Conservation (phyloP, 2,113 vertebrate genomes). For the Anarhynchus alexandrinus region DNA sequence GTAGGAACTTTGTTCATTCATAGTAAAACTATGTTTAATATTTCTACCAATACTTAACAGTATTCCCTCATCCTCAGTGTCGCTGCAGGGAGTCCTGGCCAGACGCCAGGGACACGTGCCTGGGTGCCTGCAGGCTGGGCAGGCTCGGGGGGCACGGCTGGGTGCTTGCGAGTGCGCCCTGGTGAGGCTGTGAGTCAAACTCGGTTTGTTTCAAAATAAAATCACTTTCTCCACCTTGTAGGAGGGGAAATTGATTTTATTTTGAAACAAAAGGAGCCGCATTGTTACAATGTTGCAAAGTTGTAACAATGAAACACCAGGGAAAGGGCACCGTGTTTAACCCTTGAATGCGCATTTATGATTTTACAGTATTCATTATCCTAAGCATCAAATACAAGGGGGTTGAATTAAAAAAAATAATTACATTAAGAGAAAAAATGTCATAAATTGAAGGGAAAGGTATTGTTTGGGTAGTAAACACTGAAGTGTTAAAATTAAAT, state of each 20-base stretch:
- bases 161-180: too few relatives aligned
- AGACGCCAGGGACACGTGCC: rapidly evolving
- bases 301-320: not conserved
- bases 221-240: not conserved
- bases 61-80: rapidly evolving
- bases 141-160: not conserved
- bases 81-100: not conserved
- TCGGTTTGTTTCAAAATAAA: rapidly evolving
- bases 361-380: not conserved
- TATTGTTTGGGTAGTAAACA: not conserved
- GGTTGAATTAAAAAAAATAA: not conserved
- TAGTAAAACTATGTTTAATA: not conserved
- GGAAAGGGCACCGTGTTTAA: rapidly evolving
- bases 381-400: too few relatives aligned
- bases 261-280: not conserved
- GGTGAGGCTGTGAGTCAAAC: not conserved
- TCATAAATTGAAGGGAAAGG: not conserved
- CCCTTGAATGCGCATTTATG: not conserved
- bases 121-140: not conserved
- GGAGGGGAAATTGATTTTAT: not conserved
- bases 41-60: not conserved
- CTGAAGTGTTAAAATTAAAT: not conserved
- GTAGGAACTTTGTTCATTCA: not conserved
- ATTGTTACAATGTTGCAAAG: not conserved
- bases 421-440: not conserved